Evolutionary conservation across 2,888 invertebrate genomes (phyloP), one percentile per base, ranked within the genome.

Genomic region (Andrena hattorfiana): DNA sequence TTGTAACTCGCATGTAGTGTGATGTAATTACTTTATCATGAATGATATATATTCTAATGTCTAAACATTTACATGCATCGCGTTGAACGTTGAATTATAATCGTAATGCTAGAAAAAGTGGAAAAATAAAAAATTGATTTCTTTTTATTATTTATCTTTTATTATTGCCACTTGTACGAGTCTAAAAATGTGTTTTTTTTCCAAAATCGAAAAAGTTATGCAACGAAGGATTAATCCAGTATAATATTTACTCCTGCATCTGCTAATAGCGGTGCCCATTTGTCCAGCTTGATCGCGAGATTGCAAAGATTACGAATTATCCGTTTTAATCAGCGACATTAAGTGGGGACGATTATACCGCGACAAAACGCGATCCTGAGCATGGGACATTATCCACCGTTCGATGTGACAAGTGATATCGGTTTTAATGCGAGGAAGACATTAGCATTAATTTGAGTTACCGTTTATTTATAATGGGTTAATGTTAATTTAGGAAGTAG

Each of bases 391-490:
- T 85, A 83, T 74, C 75, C 78, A 54, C 23, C 73, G 73, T 70
- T 60, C 70, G 70, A 70, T 60, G 70, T 60, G 70, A 70, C 75
- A 83, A 83, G 71, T 81, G 85, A 83, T 91, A 92, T 90, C 91
- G 90, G 90, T 89, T 92, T 85, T 90, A 91, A 91, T 89, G 90
- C 88, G 86, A 85, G 87, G 83, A 80, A 83, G 89, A 89, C 90
- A 92, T 92, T 92, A 91, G 92, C 92, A 92, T 92, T 92, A 92
- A 92, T 92, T 92, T 91, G 92, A 92, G 91, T 92, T 91, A 90
- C 89, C 89, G 92, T 91, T 92, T 92, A 92, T 92, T 92, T 92
- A 92, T 92, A 92, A 92, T 90, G 85, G 89, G 87, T 92, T 92
- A 91, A 92, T 92, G 92, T 92, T 92, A 92, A 92, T 92, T 92